Base-by-base conservation (phyloP, 2,888 invertebrate genomes). In the Baronia brevicornis region DNA sequence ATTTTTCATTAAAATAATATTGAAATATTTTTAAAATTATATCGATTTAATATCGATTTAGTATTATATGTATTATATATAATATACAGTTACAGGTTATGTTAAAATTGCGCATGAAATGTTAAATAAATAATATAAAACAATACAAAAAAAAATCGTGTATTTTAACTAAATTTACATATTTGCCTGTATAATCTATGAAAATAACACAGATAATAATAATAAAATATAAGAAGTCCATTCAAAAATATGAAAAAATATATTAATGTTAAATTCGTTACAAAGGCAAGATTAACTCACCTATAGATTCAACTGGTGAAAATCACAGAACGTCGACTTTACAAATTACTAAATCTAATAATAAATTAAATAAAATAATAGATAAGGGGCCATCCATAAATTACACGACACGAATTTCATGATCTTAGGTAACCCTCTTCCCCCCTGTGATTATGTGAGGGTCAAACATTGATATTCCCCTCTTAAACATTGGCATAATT, bases 221-320 rank as follows among this genome's bases (percentile, higher is more conserved):
- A 29, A 24, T 26, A 10, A 35, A 35, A 35, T 21, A 21, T 22
- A 28, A 8, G 4, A 23, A 33, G 18, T 35, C 15, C 29, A 35
- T 35, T 25, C 21, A 35, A 43, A 38, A 36, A 39, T 39, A 36
- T 36, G 31, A 30, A 33, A 41, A 38, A 36, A 39, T 34, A 33
- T 28, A 39, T 37, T 27, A 38, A 27, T 36, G 21, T 30, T 77
- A 77, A 77, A 78, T 77, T 77, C 77, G 77, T 75, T 62, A 57
- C 42, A 60, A 70, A 71, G 77, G 77, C 77, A 78, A 77, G 73
- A 67, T 54, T 55, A 28, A 46, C 44, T 36, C 44, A 48, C 32
- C 44, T 41, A 42, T 49, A 53, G 41, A 46, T 49, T 47, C 38
- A 45, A 51, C 48, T 47, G 48, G 47, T 51, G 48, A 54, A 54